These are phyloP conservation scores for Chymomyza caudatula DNA, from an alignment of 2,888 invertebrate genomes.

Conservation along the genomic window DNA sequence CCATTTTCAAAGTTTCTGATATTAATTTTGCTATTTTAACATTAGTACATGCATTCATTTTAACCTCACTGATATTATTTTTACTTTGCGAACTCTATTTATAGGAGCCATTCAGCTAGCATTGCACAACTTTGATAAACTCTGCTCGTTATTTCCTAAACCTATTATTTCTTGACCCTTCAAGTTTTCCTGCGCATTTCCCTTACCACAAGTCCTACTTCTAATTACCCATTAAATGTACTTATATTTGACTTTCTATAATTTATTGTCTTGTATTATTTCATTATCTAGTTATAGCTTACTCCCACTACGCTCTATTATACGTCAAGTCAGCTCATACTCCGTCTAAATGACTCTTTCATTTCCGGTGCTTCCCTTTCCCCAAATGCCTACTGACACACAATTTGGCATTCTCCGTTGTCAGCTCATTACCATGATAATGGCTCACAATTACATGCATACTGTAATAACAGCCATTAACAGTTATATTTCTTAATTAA, in stretches of 20 bases:
- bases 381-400: too few relatives aligned
- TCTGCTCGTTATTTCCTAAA: not conserved
- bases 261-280: not conserved
- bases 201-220: not conserved
- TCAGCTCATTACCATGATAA: not conserved
- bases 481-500: conserved; percentile 55
- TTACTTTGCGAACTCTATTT: too few relatives aligned
- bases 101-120: too few relatives aligned
- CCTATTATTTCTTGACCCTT: not conserved
- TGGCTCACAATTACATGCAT: not conserved
- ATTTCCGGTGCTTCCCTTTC: not conserved
- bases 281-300: not conserved
- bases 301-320: not conserved
- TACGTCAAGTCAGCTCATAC: not conserved
- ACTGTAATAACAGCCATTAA: conserved; percentile 16
- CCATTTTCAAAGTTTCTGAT: too few relatives aligned
- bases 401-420: not conserved
- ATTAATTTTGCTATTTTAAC: too few relatives aligned
- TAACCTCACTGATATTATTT: too few relatives aligned
- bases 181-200: not conserved
- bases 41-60: too few relatives aligned
- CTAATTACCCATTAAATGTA: not conserved
- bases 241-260: not conserved
- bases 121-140: not conserved
- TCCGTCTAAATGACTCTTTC: not conserved